Evolutionary conservation across 2,888 invertebrate species (phyloP).

Genomic region (Harpagoxenus sublaevis): DNA sequence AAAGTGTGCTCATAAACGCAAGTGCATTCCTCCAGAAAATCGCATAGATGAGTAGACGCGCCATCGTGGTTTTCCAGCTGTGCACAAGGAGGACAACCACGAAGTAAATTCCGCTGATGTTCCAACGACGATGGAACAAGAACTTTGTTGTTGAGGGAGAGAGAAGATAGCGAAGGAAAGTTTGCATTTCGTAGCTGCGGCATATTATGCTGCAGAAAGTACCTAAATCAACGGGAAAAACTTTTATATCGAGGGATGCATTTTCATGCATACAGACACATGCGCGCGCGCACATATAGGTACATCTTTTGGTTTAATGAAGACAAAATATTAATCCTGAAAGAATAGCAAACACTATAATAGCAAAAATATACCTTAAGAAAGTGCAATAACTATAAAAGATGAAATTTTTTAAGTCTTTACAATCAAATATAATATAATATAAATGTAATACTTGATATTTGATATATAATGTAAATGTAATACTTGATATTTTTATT

Average conservation of each 20-base stretch:
- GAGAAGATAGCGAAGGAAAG: conserved; percentile 29
- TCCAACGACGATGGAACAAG: conserved; percentile 30
- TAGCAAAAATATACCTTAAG: neutral
- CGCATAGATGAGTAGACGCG: conserved; percentile 21
- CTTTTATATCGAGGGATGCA: neutral
- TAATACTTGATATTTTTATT: neutral
- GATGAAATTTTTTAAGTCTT: neutral
- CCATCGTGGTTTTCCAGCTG: conserved; percentile 69
- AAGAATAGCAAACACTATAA: neutral
- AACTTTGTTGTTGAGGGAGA: conserved; percentile 37
- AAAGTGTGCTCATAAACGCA: neutral
- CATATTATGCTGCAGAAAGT: neutral
- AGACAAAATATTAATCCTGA: conserved; percentile 7
- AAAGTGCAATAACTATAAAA: neutral
- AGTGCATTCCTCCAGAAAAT: conserved; percentile 38
- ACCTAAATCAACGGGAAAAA: conserved; percentile 18
- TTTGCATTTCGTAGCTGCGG: conserved; percentile 9
- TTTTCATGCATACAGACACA: neutral
- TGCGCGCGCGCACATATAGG: too few relatives aligned
- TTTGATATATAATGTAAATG: neutral
- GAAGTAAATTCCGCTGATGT: conserved; percentile 53
- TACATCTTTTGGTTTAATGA: neutral
- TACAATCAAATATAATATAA: neutral
- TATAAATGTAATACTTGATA: neutral
- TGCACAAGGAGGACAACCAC: conserved; percentile 68